These are phyloP conservation scores for Syngnathus typhle DNA, from an alignment of 2,113 vertebrate genomes.

Conservation along the genomic window DNA sequence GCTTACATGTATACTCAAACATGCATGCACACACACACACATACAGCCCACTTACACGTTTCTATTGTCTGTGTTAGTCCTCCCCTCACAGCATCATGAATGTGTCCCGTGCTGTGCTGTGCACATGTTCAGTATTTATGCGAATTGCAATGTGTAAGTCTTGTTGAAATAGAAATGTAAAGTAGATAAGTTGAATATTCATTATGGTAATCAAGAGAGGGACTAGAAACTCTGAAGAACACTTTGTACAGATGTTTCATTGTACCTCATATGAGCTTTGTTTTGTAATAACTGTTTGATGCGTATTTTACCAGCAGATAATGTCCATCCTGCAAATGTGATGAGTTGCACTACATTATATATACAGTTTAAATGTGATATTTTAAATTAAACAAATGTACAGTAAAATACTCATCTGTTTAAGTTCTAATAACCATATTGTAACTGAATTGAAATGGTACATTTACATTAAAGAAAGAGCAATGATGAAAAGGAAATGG, in stretches of 20 bases:
- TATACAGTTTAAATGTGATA: constrained; percentile 1
- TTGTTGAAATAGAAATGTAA: constrained; percentile 26
- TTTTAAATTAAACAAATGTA: constrained; percentile 3
- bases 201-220: not conserved
- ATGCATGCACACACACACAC: constrained; percentile 3
- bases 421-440: constrained; percentile 32
- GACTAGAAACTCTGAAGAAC: constrained; percentile 12
- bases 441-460: constrained; percentile 29
- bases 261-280: constrained; percentile 19
- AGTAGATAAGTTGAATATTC: constrained; percentile 11
- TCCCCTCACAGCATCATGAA: constrained; percentile 9
- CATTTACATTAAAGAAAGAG: constrained; percentile 43
- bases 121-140: constrained; percentile 38
- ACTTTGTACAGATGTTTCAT: constrained; percentile 27
- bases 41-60: not conserved
- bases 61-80: not conserved
- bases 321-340: constrained; percentile 15
- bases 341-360: constrained; percentile 1
- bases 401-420: constrained; percentile 9
- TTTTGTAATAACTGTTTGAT: constrained; percentile 14
- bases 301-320: constrained; percentile 11
- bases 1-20: constrained; percentile 18
- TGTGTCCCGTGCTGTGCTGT: constrained; percentile 33
- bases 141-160: constrained; percentile 34
- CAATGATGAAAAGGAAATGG: not conserved